Conservation (phyloP, 2,113 vertebrate genomes). For the Ondatra zibethicus region DNA sequence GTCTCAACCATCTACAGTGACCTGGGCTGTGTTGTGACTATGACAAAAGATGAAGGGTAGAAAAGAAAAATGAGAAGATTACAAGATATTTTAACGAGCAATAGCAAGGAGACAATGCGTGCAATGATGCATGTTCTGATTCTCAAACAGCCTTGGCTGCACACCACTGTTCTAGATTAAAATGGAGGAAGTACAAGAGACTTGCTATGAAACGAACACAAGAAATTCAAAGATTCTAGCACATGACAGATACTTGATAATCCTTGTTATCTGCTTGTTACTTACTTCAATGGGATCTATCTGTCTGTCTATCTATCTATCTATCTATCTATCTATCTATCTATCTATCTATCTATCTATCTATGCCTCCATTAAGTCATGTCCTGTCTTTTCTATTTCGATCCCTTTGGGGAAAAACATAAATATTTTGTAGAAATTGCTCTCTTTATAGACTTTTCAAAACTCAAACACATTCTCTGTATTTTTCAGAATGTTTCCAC, state of each 20-base stretch:
- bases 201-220: not conserved
- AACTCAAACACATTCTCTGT: slow-evolving; percentile 32
- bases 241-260: not conserved
- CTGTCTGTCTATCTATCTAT: no score
- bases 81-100: not conserved
- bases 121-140: not conserved
- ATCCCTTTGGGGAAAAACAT: not conserved
- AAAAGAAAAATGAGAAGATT: not conserved
- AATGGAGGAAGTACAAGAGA: not conserved
- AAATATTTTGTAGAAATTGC: not conserved
- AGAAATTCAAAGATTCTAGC: not conserved
- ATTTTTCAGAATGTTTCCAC: slow-evolving; percentile 24
- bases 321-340: not conserved
- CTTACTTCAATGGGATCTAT: not conserved
- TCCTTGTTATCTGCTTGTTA: not conserved
- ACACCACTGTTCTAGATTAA: not conserved
- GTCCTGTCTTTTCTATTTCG: slow-evolving; percentile 8
- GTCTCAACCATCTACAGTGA: slow-evolving; percentile 10
- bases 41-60: not conserved
- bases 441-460: slow-evolving; percentile 12
- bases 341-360: not conserved
- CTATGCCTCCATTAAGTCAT: not conserved
- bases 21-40: not conserved
- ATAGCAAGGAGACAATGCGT: not conserved
- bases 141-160: not conserved